These are phyloP conservation scores for Sphenopsis melanotis DNA, from an alignment of 2,797 vertebrate species.

Conservation along the genomic window DNA sequence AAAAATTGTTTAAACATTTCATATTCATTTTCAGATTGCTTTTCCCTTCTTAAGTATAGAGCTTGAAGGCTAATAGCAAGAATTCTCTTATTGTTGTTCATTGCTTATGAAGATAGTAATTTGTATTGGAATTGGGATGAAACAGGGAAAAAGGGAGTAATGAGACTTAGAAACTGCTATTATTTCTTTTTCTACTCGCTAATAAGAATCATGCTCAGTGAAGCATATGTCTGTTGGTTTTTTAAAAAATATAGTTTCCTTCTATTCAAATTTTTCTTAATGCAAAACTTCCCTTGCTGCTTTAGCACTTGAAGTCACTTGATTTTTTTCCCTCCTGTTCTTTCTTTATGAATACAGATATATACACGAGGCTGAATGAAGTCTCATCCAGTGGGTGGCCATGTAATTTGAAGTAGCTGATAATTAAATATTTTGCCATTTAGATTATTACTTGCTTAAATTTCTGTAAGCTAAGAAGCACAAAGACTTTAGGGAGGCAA, in stretches of 20 bases:
- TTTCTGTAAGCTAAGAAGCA: background rate
- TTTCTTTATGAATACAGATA: background rate
- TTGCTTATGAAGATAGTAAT: background rate
- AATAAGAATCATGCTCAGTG: background rate
- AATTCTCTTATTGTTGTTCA: background rate
- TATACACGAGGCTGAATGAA: background rate
- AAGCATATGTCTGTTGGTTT: background rate
- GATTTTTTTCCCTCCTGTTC: background rate
- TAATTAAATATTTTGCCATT: slow-evolving; percentile 20
- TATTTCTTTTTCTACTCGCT: background rate
- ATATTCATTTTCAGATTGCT: background rate
- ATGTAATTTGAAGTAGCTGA: background rate
- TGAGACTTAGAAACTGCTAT: background rate
- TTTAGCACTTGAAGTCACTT: background rate
- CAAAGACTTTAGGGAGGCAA: background rate
- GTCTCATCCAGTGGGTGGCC: background rate
- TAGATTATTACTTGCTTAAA: slow-evolving; percentile 14
- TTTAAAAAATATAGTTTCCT: background rate
- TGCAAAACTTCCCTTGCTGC: background rate
- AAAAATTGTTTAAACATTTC: slow-evolving; percentile 42
- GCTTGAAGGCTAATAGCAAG: background rate
- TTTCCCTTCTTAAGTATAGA: background rate
- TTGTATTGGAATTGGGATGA: background rate
- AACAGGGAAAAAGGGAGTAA: background rate
- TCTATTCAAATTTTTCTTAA: background rate